These are phyloP conservation scores for Falcunculus frontatus DNA, from an alignment of 2,113 vertebrate species.

Conservation along the genomic window DNA sequence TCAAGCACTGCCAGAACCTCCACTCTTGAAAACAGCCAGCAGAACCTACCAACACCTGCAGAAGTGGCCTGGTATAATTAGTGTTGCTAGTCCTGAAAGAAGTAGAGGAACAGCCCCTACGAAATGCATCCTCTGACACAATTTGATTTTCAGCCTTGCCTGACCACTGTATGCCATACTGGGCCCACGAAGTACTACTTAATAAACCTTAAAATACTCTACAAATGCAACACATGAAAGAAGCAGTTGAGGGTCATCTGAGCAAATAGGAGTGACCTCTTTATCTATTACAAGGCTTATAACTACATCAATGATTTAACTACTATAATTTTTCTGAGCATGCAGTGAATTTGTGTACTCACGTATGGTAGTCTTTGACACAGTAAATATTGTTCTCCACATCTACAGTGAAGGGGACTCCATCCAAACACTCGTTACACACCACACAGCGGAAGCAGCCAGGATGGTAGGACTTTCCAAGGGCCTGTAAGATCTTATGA, in stretches of 20 bases:
- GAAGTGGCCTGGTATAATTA: background rate
- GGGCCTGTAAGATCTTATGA: constrained; percentile 91
- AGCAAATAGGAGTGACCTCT: background rate
- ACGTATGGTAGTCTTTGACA: constrained; percentile 98
- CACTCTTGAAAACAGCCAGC: background rate
- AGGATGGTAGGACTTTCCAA: constrained; percentile 96
- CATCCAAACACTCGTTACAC: constrained; percentile 94
- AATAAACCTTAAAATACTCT: background rate
- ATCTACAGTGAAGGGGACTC: constrained; percentile 97
- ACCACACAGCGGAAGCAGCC: constrained; percentile 97
- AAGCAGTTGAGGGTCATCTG: background rate
- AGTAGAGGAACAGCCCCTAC: background rate
- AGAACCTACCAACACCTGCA: background rate
- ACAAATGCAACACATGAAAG: background rate
- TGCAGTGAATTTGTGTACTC: constrained; percentile 49
- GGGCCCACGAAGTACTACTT: background rate
- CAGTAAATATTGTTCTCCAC: constrained; percentile 98
- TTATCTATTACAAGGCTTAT: background rate
- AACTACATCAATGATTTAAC: background rate
- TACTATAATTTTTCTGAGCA: background rate
- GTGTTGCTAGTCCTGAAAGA: background rate
- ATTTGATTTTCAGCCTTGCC: background rate
- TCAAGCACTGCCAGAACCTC: background rate
- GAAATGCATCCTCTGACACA: background rate
- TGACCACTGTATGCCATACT: background rate